Conservation (phyloP, 2,113 vertebrate species). For the Pedionomus torquatus region DNA sequence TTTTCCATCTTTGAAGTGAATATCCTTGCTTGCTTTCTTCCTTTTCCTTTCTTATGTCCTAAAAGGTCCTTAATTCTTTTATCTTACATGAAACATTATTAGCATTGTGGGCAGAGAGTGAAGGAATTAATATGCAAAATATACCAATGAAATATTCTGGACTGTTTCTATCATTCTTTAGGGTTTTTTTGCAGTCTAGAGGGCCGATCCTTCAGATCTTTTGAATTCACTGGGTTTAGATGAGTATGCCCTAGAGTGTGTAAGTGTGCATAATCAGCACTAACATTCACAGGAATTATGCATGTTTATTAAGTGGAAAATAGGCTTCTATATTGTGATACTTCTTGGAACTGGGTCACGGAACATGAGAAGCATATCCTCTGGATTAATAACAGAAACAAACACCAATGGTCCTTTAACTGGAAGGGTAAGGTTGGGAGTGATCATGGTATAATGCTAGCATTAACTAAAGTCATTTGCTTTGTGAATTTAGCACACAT, state of each 20-base stretch:
- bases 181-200: conserved; percentile 2
- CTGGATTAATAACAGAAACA: background rate
- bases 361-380: background rate
- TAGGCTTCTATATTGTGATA: conserved; percentile 40
- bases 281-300: conserved; percentile 43
- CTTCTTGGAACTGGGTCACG: conserved; percentile 60
- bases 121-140: conserved; percentile 4
- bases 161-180: background rate
- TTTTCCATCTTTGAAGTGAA: background rate
- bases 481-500: background rate
- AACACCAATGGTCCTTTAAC: background rate
- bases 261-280: conserved; percentile 37
- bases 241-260: background rate
- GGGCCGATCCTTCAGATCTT: conserved; percentile 25
- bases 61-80: background rate
- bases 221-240: conserved; percentile 2
- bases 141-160: background rate
- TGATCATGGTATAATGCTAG: background rate
- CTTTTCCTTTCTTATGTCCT: background rate
- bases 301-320: conserved; percentile 60
- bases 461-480: background rate
- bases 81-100: background rate
- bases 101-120: background rate
- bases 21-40: background rate
- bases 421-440: background rate